phyloP scores from a whole-genome alignment of 2,888 invertebrate genomes.

The Nemoura dubitans region DNA sequence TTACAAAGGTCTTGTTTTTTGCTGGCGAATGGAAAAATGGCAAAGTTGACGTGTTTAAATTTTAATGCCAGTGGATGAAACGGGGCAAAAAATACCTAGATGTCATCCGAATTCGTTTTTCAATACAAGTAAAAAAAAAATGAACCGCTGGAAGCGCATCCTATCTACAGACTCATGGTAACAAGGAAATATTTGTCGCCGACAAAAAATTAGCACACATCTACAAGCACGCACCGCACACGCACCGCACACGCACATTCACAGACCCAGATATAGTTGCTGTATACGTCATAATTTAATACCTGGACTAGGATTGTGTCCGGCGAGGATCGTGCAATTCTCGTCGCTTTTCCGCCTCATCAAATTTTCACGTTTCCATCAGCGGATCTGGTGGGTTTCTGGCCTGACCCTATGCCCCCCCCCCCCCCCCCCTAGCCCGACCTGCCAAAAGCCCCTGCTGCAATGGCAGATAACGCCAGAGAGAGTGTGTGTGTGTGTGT shows the following conservation, averaged over 20 bases:
- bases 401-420: background rate
- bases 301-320: slow-evolving; percentile 13
- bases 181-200: background rate
- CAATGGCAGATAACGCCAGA: background rate
- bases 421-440: slow-evolving; percentile 18
- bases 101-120: background rate
- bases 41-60: background rate
- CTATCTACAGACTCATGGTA: too few species aligned
- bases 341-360: slow-evolving; percentile 51
- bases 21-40: background rate
- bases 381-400: slow-evolving; percentile 37
- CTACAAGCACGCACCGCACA: too few species aligned
- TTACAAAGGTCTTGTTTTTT: background rate
- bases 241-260: background rate
- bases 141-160: too few species aligned
- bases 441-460: background rate
- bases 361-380: slow-evolving; percentile 52
- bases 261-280: background rate
- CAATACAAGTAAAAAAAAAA: background rate
- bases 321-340: slow-evolving; percentile 42
- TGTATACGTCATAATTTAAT: slow-evolving; percentile 17
- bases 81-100: background rate
- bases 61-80: background rate
- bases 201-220: background rate
- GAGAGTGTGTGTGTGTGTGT: background rate